These are phyloP conservation scores for Elephantulus edwardii DNA, from an alignment of 2,113 vertebrate species.

Conservation along the genomic window DNA sequence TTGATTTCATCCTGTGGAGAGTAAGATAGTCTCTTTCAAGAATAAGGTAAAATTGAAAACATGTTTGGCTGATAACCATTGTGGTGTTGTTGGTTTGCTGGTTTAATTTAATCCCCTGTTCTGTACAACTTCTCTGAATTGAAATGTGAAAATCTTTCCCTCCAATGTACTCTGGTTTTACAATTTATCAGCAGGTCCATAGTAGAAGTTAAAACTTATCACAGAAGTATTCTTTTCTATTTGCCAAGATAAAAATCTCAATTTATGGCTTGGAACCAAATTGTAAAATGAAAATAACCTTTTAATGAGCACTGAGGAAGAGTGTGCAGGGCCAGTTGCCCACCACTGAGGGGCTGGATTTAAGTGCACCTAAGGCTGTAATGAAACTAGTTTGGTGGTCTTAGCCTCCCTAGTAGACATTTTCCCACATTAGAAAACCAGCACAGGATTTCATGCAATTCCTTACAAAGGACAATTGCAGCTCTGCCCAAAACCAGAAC, in stretches of 20 bases:
- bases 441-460: constrained; percentile 63
- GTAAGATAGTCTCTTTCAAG: constrained; percentile 39
- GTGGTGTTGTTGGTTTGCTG: constrained; percentile 19
- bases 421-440: constrained; percentile 75
- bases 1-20: constrained; percentile 26
- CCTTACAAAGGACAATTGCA: constrained; percentile 73
- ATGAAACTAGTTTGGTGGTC: constrained; percentile 74
- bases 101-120: constrained; percentile 12
- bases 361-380: constrained; percentile 59
- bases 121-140: neutral
- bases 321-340: constrained; percentile 21
- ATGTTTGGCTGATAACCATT: neutral
- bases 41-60: constrained; percentile 46
- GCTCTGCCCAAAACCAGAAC: constrained; percentile 75
- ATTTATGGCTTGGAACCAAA: constrained; percentile 22
- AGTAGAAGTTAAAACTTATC: constrained; percentile 31
- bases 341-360: constrained; percentile 45
- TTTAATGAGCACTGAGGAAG: constrained; percentile 53
- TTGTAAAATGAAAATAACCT: constrained; percentile 54
- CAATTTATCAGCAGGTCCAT: neutral
- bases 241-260: constrained; percentile 56
- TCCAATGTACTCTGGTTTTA: neutral
- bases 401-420: constrained; percentile 59
- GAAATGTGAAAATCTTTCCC: neutral
- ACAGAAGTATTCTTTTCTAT: constrained; percentile 38